Evolutionary conservation across 2,888 invertebrate species (phyloP), one percentile per base, ranked within the genome.

Genomic region (Augiades crinisus): DNA sequence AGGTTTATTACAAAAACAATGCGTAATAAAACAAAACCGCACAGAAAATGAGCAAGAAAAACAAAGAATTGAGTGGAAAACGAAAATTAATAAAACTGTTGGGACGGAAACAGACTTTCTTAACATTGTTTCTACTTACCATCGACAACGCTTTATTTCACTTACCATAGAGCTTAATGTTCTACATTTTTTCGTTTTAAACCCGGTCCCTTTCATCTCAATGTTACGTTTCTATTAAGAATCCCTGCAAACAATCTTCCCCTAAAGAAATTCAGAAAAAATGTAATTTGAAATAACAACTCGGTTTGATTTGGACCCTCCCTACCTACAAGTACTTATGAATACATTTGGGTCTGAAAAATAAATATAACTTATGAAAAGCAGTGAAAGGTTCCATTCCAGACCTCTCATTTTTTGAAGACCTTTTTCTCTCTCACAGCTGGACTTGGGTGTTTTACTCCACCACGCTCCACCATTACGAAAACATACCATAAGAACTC

Each of bases 231-330:
- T 81, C 75, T 75, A 78, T 81, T 80, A 81, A 68, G 70, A 64
- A 69, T 65, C 68, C 68, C 65, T 56, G 67, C 71, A 76, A 79
- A 80, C 75, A 76, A 67, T 63, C 62, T 68, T 63, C 68, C 70
- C 72, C 68, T 66, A 66, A 71, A 68, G 68, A 70, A 69, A 74
- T 72, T 74, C 70, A 65, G 63, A 75, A 78, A n/a, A 80, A 77
- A 79, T 70, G 72, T 78, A 81, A 82, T 81, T 82, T 79, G 73
- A 62, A 77, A 82, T 73, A 81, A 80, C 81, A 82, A 77, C 65
- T 67, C 63, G 67, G 70, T 77, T 72, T 77, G 75, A 74, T 77
- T 76, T 64, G 47, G 60, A 41, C 55, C 64, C 62, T 60, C 27
- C 38, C n/a, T 24, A 37, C 19, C 12, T 47, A 27, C 27, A 38